These are phyloP conservation scores for Anticlea derivata DNA, from an alignment of 2,888 invertebrate genomes.

Conservation along the genomic window DNA sequence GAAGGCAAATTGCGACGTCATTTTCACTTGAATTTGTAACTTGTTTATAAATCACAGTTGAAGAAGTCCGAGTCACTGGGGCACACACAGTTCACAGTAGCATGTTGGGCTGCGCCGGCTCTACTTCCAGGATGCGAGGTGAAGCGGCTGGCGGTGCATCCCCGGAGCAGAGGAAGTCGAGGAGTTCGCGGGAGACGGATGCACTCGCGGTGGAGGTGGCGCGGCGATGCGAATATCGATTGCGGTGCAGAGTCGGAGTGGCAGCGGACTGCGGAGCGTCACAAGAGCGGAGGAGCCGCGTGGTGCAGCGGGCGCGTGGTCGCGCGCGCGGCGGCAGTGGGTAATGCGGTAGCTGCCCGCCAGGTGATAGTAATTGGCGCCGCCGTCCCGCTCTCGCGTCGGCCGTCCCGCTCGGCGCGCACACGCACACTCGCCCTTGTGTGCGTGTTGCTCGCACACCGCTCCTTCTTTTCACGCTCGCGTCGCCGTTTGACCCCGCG, in stretches of 20 bases:
- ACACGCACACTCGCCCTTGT: constrained; percentile 68
- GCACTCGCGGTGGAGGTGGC: constrained; percentile 58
- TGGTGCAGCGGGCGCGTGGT: constrained; percentile 84
- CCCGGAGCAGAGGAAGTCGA: constrained; percentile 40
- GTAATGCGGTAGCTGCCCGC: constrained; percentile 86
- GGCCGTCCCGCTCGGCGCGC: constrained; percentile 81
- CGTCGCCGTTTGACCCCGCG: constrained; percentile 83
- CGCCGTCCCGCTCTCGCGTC: constrained; percentile 80
- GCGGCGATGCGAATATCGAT: constrained; percentile 65
- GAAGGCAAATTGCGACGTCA: constrained; percentile 82
- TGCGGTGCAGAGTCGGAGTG: constrained; percentile 59
- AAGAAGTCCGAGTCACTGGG: constrained; percentile 25
- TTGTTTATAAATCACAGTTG: constrained; percentile 31
- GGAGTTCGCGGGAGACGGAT: constrained; percentile 44
- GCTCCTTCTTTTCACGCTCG: constrained; percentile 83
- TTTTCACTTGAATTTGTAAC: constrained; percentile 60
- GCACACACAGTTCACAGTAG: constrained; percentile 78
- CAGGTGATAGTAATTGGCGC: constrained; percentile 86
- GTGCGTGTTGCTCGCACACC: constrained; percentile 74
- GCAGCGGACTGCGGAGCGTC: constrained; percentile 43
- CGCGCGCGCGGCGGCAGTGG: constrained; percentile 84
- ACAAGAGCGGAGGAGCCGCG: constrained; percentile 68
- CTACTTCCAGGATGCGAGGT: constrained; percentile 40
- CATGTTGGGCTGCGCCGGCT: constrained; percentile 59
- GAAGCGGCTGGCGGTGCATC: constrained; percentile 47